These are phyloP conservation scores for Onychorhynchus coronatus DNA, from an alignment of 2,113 vertebrate species.

Conservation along the genomic window DNA sequence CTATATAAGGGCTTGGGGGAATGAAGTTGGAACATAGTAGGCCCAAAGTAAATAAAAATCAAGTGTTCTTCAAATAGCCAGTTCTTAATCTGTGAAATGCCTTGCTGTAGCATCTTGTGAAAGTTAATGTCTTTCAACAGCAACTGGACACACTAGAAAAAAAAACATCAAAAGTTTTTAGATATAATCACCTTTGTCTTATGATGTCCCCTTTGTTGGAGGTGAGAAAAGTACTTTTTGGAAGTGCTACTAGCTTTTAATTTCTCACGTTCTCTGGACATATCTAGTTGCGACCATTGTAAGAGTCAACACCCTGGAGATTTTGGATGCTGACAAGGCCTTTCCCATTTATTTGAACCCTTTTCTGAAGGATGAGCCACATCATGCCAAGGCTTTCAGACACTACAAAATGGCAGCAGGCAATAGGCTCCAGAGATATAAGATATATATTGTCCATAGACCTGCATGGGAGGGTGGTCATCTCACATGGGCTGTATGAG, in stretches of 20 bases:
- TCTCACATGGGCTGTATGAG: not conserved
- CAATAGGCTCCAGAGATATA: not conserved
- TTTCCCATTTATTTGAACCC: not conserved
- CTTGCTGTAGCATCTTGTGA: not conserved
- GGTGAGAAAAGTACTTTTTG: not conserved
- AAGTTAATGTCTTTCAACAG: not conserved
- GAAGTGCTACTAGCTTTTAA: not conserved
- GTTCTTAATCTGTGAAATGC: not conserved
- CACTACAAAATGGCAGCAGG: not conserved
- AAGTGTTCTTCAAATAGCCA: not conserved
- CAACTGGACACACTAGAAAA: not conserved
- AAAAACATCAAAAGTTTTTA: not conserved
- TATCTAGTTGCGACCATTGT: not conserved
- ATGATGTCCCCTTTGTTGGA: not conserved
- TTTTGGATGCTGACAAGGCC: not conserved
- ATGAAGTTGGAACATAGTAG: not conserved
- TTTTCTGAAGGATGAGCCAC: not conserved
- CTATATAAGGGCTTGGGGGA: not conserved
- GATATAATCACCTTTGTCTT: not conserved
- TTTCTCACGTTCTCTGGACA: not conserved
- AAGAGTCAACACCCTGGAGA: not conserved
- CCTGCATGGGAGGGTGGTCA: rapidly evolving
- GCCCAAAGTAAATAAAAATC: not conserved
- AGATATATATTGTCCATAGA: not conserved
- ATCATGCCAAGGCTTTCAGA: not conserved